These are phyloP conservation scores for Solenodon paradoxus DNA, from an alignment of 2,113 vertebrate genomes.

Conservation along the genomic window DNA sequence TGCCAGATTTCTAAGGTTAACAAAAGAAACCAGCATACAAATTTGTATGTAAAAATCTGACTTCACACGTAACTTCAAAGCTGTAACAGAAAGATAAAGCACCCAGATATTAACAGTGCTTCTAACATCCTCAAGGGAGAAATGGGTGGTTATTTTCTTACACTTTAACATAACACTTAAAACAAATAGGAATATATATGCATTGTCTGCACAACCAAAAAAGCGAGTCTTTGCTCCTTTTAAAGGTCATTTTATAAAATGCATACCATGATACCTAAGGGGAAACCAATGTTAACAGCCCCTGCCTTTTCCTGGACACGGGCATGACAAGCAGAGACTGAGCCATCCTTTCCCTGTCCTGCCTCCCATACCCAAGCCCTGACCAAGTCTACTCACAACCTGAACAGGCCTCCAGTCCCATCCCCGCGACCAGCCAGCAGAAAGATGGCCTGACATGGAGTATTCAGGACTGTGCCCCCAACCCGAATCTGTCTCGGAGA, in stretches of 20 bases:
- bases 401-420: neutral
- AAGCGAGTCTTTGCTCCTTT: neutral
- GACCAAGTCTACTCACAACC: neutral
- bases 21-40: neutral
- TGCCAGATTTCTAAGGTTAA: neutral
- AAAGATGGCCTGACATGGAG: neutral
- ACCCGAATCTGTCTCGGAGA: too few relatives aligned
- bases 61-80: neutral
- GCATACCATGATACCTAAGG: neutral
- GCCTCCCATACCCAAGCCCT: too few relatives aligned
- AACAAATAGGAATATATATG: neutral
- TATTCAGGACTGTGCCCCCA: neutral
- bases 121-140: neutral
- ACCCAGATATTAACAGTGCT: neutral
- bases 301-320: neutral
- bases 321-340: too few relatives aligned
- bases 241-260: neutral
- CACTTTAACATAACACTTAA: neutral
- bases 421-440: too few relatives aligned
- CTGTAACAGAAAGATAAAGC: neutral
- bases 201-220: neutral
- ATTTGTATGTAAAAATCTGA: neutral
- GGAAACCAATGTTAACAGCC: neutral
- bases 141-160: neutral
- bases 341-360: neutral